Evolutionary conservation across 2,797 vertebrate species (phyloP), one percentile per base, ranked within the genome.

Genomic region (Acanthurus tractus): DNA sequence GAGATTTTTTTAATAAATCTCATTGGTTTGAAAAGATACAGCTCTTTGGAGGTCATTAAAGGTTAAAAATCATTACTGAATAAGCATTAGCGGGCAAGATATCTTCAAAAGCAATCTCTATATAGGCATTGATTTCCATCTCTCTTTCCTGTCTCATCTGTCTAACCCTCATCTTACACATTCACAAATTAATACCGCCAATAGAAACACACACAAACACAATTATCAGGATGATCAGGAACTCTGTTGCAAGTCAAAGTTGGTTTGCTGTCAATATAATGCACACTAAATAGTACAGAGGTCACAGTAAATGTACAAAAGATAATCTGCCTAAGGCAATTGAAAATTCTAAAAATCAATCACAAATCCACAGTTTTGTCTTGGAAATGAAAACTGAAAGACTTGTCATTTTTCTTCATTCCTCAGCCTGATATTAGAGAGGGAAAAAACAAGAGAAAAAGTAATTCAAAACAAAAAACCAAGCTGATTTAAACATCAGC

Each of bases 221-320:
- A 69, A 29, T 29, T 29, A 29, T 29, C 87, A 83, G 59, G 78
- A 94, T 78, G 83, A 90, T 84, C 80, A 79, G 82, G 84, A 88
- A 76, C 80, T 74, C 66, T 81, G n/a, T 79, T 89, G 75, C 86
- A 83, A 84, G 85, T 91, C 85, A 89, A 87, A 90, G 83, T 90
- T 83, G 88, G 83, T 90, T 90, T 88, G 87, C 89, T 86, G 87
- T 92, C 89, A 84, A 81, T 94, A 94, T 93, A 90, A 91, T 92
- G 93, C 92, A 95, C 92, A 92, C 82, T 87, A 82, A 92, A 91
- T 94, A 89, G 84, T 90, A 94, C 92, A 94, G 92, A 92, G 90
- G 89, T 94, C 93, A 95, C 91, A 92, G 92, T 90, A 93, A 88
- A 93, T 93, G 93, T 93, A 94, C 91, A 94, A 94, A 95, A 94